A percentile compares a stretch with the other conserved stretches of the same genome.
Evolutionary conservation across 2,113 vertebrate species (phyloP).

Genomic region (Scatophagus argus): DNA sequence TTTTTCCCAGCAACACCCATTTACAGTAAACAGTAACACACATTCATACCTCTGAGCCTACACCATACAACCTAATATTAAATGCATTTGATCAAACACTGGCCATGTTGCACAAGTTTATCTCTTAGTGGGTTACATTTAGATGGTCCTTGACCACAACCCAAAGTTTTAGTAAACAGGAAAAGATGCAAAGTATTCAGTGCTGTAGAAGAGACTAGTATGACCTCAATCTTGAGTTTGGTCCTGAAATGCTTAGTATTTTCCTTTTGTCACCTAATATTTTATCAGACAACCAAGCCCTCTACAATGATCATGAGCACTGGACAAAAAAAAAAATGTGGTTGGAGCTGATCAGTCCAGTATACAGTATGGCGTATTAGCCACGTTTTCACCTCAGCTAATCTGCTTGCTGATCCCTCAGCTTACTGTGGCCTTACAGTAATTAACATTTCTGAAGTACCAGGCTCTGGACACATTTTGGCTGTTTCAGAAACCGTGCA

Average conservation of each 20-base stretch:
- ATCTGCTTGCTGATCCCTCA: conserved; percentile 27
- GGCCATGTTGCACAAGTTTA: neutral
- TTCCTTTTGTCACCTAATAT: neutral
- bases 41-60: neutral
- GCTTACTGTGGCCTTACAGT: conserved; percentile 22
- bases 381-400: conserved; percentile 28
- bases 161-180: neutral
- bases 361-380: no score
- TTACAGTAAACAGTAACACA: conserved; percentile 19
- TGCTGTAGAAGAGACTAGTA: neutral
- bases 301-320: neutral
- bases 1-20: conserved; percentile 4
- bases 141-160: neutral
- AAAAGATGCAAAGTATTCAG: neutral
- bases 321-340: conserved; percentile 9
- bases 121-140: no score
- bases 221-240: neutral
- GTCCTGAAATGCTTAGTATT: neutral
- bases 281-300: neutral
- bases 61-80: neutral
- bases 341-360: conserved; percentile 16
- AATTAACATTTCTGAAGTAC: conserved; percentile 28
- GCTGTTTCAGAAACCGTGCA: neutral
- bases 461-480: neutral
- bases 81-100: neutral